Base-by-base conservation (phyloP, 2,797 vertebrate genomes). In the Sternarchorhynchus goeldii region DNA sequence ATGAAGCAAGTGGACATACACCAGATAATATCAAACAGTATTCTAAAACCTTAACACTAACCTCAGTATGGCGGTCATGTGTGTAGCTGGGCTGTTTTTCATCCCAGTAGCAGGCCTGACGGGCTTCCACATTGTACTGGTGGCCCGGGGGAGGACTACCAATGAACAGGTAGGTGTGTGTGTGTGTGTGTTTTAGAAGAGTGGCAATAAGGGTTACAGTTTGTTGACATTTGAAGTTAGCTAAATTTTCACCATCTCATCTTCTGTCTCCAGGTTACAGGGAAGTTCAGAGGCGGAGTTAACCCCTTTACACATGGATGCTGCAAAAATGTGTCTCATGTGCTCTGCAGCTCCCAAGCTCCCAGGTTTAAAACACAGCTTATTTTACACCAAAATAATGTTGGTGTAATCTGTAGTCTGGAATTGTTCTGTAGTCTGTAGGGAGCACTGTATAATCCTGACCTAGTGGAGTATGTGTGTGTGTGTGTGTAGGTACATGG, bases 281-380 rank as follows among this genome's bases (percentile, higher is more conserved):
- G 98, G 84, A 99, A 99, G 90, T 99, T 99, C 90, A 94, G 97
- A 0, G 97, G 97, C 7, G 97, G 98, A 0, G 97, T 99, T 78
- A 99, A 99, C 84, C 98, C 97, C 60, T 99, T 99, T 88, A 99
- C 96, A 82, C 95, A 96, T 0, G 98, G 97, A 87, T 99, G 97
- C 86, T 89, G 90, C 87, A 96, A 90, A 87, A 99, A 99, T 0
- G 93, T 98, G 87, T 95, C 95, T 80, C 93, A 96, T 32, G 96
- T 99, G 3, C 96, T 99, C 20, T 99, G 97, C 87, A 97, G 97
- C 83, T 97, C 98, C 36, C 95, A 94, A 1, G 96, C 96, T 1
- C 98, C 98, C 80, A 97, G 98, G 98, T 99, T 87, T 74, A 82
- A 39, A 73, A 58, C 53, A 21, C 31, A 39, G 8, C 21, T 32